Evolutionary conservation across 1,140 invertebrate genomes (phyloP).

Genomic region (Trissolcus basalis): DNA sequence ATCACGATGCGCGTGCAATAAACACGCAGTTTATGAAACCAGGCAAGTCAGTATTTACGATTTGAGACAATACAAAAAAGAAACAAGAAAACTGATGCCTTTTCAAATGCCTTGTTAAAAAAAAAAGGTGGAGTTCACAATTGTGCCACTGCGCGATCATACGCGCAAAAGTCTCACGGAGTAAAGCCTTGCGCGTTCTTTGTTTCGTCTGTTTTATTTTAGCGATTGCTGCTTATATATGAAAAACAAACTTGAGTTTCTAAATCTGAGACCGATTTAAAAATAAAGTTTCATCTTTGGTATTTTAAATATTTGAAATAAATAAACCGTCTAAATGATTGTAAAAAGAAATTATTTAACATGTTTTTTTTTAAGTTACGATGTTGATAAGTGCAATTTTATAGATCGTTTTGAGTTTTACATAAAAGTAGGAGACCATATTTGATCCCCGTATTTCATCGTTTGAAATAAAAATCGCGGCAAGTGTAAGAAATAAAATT

Average conservation of each 20-base stretch:
- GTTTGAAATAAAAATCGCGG: constrained; percentile 1
- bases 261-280: too few relatives aligned
- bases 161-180: constrained; percentile 31
- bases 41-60: constrained; percentile 65
- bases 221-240: background rate
- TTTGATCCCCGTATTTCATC: too few relatives aligned
- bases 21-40: constrained; percentile 59
- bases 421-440: too few relatives aligned
- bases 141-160: constrained; percentile 56
- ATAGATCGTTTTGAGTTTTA: too few relatives aligned
- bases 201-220: constrained; percentile 22
- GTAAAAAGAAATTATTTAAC: too few relatives aligned
- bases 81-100: constrained; percentile 71
- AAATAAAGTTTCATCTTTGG: too few relatives aligned
- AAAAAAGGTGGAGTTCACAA: constrained; percentile 63
- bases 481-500: constrained; percentile 10
- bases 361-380: too few relatives aligned
- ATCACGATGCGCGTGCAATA: constrained; percentile 50
- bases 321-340: too few relatives aligned
- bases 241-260: too few relatives aligned
- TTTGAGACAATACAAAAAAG: constrained; percentile 69
- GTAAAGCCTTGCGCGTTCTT: constrained; percentile 36
- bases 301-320: too few relatives aligned
- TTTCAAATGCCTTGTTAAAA: constrained; percentile 72
- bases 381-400: too few relatives aligned